Conservation (phyloP, 2,797 vertebrate genomes). For the Harpagifer antarcticus region DNA sequence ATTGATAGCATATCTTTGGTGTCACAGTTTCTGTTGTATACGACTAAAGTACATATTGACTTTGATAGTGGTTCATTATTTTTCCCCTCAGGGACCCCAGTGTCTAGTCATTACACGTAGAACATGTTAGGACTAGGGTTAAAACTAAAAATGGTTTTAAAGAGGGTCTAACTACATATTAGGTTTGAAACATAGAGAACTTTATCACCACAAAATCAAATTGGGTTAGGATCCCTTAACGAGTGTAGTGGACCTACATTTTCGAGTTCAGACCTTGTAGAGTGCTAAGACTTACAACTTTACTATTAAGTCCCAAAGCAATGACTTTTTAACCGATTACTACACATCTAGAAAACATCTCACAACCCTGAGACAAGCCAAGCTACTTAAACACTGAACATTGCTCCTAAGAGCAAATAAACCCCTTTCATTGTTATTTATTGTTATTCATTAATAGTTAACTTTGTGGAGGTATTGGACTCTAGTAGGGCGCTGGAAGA, state of each 20-base stretch:
- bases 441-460: slow-evolving; percentile 61
- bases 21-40: not conserved
- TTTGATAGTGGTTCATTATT: not conserved
- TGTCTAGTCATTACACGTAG: too few relatives aligned
- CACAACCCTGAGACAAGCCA: slow-evolving; percentile 26
- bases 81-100: too few relatives aligned
- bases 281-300: not conserved
- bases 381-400: slow-evolving; percentile 28
- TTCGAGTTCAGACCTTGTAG: not conserved
- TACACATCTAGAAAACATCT: slow-evolving; percentile 24
- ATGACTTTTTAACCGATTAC: slow-evolving; percentile 19
- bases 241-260: not conserved
- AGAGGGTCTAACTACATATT: not conserved
- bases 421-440: slow-evolving; percentile 51
- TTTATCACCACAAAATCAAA: not conserved
- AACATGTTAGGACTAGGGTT: too few relatives aligned
- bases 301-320: slow-evolving; percentile 7
- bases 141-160: not conserved
- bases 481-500: slow-evolving; percentile 35
- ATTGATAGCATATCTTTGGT: not conserved
- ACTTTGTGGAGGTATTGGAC: slow-evolving; percentile 51
- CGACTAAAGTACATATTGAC: slow-evolving; percentile 2
- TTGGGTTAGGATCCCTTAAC: not conserved
- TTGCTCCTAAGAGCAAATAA: slow-evolving; percentile 34
- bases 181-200: not conserved